phyloP scores from a whole-genome alignment of 2,888 invertebrate genomes.

The Diachrysia chrysitis region DNA sequence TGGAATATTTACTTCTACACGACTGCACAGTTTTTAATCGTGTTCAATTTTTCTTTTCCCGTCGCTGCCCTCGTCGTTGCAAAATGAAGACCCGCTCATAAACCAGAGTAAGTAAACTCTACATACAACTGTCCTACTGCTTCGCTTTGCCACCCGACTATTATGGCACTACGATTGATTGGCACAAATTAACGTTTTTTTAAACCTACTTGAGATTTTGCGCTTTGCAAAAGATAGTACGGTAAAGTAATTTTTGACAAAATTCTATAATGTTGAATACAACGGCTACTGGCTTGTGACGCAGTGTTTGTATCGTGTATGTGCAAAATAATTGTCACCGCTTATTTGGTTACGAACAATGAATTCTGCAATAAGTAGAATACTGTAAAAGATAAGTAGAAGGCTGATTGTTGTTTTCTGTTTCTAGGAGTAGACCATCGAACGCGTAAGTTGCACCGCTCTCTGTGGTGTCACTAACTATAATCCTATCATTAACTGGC shows the following conservation, averaged over 20 bases:
- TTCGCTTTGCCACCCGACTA: constrained; percentile 79
- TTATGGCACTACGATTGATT: constrained; percentile 77
- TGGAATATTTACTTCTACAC: constrained; percentile 59
- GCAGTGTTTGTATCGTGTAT: constrained; percentile 80
- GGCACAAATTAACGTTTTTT: constrained; percentile 70
- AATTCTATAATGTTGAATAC: constrained; percentile 69
- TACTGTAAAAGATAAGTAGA: constrained; percentile 77
- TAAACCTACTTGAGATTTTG: constrained; percentile 60
- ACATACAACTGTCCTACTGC: constrained; percentile 66
- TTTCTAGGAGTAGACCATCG: constrained; percentile 90
- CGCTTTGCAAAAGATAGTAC: constrained; percentile 58
- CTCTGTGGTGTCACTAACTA: constrained; percentile 88
- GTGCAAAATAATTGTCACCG: constrained; percentile 82
- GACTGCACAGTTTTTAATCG: constrained; percentile 72
- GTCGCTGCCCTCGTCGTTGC: constrained; percentile 78
- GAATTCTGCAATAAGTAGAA: constrained; percentile 72
- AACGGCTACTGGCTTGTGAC: constrained; percentile 69
- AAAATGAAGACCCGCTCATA: constrained; percentile 91
- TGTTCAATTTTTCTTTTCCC: constrained; percentile 76
- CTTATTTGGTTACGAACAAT: constrained; percentile 74
- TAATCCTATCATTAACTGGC: constrained; percentile 82
- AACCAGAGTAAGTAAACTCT: constrained; percentile 90
- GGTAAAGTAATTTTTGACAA: constrained; percentile 49
- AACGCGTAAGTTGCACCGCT: constrained; percentile 90
- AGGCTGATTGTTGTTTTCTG: constrained; percentile 89